Evolutionary conservation across 64 coral and sea anemone species (phyloP), one percentile per base, ranked within the genome.

Genomic region (Pocillopora damicornis): DNA sequence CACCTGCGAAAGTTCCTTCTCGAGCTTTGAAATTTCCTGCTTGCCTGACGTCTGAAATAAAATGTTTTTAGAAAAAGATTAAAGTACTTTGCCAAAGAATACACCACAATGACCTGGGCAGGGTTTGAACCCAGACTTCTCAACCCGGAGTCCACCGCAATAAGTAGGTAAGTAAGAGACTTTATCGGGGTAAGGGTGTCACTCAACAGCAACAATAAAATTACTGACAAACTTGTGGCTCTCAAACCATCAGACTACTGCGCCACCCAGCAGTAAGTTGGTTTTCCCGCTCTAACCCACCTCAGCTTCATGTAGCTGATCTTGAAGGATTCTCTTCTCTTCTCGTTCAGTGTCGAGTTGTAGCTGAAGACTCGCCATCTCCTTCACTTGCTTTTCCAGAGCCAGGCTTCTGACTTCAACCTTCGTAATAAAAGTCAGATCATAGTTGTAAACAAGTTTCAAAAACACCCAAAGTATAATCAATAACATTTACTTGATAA

Each of bases 311-410:
- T 90, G 83, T 37, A 99, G 81, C 68, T 99, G 97, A 66, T 99
- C 97, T 93, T 99, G 93, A 57, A 99, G 76, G 15, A 99, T 86
- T 10, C 79, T 74, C 60, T 99, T 99, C 74, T 99, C 97, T 69
- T 99, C 97, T 37, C 80, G 63, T 61, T 99, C 97, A 36, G 93
- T 99, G 63, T 95, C 97, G 20, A 99, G 86, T 59, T 91, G 93
- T 57, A 99, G 79, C 66, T 99, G 97, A 1, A 99, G 56, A 6
- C 59, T 87, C 71, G 94, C 89, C 61, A 93, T 89, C 61, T 90
- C 79, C 51, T 90, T 96, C 20, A 96, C 37, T 61, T 96, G 91
- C 23, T 87, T 89, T 18, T 96, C 91, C 23, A 96, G 45, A 14
- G 91, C 74, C 58, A 78, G 62, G 83, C 82, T 90, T 90, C 80